Conservation (phyloP, 2,797 vertebrate species). For the Menidia menidia region DNA sequence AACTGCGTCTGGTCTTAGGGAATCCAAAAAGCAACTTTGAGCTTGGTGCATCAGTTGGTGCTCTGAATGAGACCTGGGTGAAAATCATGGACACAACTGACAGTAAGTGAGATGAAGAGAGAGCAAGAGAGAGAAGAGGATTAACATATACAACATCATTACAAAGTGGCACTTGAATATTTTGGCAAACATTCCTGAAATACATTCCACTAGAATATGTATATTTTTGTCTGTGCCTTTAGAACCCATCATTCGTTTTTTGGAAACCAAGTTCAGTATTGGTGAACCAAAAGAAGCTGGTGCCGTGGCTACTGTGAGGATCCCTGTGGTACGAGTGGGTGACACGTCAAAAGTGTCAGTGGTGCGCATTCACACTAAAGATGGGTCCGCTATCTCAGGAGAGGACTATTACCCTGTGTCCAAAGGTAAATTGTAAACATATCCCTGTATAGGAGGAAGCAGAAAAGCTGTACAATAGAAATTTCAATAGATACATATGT, state of each 20-base stretch:
- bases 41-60: conserved; percentile 90
- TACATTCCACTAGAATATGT: neutral
- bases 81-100: conserved; percentile 90
- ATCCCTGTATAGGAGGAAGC: neutral
- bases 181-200: neutral
- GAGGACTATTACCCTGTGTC: conserved; percentile 95
- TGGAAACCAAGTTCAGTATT: conserved; percentile 90
- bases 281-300: conserved; percentile 88
- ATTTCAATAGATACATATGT: neutral
- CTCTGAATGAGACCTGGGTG: conserved; percentile 89
- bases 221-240: conserved; percentile 20
- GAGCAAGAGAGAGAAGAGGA: neutral
- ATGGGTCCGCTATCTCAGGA: conserved; percentile 93
- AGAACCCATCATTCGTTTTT: conserved; percentile 93
- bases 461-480: neutral
- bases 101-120: conserved; percentile 84
- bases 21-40: conserved; percentile 86
- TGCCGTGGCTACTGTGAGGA: conserved; percentile 83
- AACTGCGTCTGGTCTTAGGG: conserved; percentile 91
- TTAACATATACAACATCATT: neutral
- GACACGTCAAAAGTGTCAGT: conserved; percentile 92
- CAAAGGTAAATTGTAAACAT: conserved; percentile 81
- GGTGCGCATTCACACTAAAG: conserved; percentile 94
- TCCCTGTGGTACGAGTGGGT: conserved; percentile 90
- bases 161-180: neutral